A percentile compares a stretch with the other conserved stretches of the same genome.
These are phyloP conservation scores for Lineus longissimus DNA, from an alignment of 1,140 invertebrate genomes.

Conservation along the genomic window DNA sequence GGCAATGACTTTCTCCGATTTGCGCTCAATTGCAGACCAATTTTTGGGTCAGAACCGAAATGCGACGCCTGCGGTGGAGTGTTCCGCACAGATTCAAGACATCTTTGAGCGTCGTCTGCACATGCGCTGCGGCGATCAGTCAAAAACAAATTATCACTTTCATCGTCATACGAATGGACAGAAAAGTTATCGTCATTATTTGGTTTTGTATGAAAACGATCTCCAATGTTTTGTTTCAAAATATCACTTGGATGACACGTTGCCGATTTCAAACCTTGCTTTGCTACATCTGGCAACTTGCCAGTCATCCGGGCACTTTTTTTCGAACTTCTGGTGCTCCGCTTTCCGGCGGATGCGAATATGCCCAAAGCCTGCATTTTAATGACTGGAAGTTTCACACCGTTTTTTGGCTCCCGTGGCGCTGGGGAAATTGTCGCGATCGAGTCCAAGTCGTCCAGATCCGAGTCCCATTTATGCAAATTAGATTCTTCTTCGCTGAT, in stretches of 20 bases:
- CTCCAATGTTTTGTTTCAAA: background rate
- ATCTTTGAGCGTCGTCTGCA: background rate
- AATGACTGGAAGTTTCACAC: background rate
- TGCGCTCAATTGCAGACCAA: background rate
- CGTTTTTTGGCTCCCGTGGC: too few relatives aligned
- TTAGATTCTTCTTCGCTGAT: too few relatives aligned
- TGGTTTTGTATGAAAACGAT: background rate
- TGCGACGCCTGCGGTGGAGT: background rate
- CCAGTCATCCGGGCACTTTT: background rate
- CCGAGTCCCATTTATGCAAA: too few relatives aligned
- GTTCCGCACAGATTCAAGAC: background rate
- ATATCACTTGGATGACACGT: background rate
- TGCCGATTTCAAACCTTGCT: background rate
- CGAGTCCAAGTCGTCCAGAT: too few relatives aligned
- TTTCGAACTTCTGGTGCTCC: background rate
- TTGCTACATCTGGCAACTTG: background rate
- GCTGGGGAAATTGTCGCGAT: too few relatives aligned
- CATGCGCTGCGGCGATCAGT: background rate
- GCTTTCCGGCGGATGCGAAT: background rate
- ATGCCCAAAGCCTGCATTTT: constrained; percentile 2
- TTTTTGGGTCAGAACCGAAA: background rate
- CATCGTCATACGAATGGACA: background rate
- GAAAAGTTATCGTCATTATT: background rate
- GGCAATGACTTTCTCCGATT: too few relatives aligned
- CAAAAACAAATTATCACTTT: background rate